A percentile compares a stretch with the other conserved stretches of the same genome.
phyloP scores from a whole-genome alignment of 2,797 vertebrate genomes.

The Anguilla megastoma region DNA sequence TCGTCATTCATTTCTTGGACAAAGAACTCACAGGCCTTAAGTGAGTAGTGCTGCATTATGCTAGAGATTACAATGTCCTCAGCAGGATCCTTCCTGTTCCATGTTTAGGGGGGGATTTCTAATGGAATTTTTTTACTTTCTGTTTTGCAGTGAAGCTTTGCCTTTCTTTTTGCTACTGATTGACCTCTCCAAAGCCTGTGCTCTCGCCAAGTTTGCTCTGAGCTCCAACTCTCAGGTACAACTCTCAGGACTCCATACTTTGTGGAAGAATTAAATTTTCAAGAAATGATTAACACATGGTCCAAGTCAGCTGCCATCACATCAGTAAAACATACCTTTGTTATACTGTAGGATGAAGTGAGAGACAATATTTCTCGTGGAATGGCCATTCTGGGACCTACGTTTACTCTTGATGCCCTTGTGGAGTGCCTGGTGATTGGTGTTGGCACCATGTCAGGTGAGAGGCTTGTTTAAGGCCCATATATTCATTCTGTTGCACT shows the following conservation, averaged over 20 bases:
- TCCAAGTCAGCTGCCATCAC: neutral
- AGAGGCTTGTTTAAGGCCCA: slow-evolving; percentile 23
- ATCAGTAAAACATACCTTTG: neutral
- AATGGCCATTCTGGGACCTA: slow-evolving; percentile 94
- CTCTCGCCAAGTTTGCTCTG: slow-evolving; percentile 92
- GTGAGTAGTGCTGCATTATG: slow-evolving; percentile 65
- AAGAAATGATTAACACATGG: neutral
- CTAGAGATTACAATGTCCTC: neutral
- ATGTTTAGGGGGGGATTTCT: neutral
- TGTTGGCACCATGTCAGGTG: slow-evolving; percentile 98
- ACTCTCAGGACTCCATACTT: neutral
- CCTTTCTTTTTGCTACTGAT: slow-evolving; percentile 96
- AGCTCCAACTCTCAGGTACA: slow-evolving; percentile 94
- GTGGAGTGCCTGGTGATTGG: slow-evolving; percentile 97
- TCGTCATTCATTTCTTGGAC: slow-evolving; percentile 96
- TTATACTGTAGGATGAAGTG: slow-evolving; percentile 85
- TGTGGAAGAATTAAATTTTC: neutral
- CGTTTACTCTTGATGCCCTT: slow-evolving; percentile 92
- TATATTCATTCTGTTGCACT: neutral
- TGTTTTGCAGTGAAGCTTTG: slow-evolving; percentile 82
- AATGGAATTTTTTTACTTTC: neutral
- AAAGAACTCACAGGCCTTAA: slow-evolving; percentile 94
- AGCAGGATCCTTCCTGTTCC: neutral
- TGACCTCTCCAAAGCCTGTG: slow-evolving; percentile 93
- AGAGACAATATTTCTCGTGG: slow-evolving; percentile 94